These are phyloP conservation scores for Orius laevigatus DNA, from an alignment of 1,140 invertebrate genomes.

Conservation along the genomic window DNA sequence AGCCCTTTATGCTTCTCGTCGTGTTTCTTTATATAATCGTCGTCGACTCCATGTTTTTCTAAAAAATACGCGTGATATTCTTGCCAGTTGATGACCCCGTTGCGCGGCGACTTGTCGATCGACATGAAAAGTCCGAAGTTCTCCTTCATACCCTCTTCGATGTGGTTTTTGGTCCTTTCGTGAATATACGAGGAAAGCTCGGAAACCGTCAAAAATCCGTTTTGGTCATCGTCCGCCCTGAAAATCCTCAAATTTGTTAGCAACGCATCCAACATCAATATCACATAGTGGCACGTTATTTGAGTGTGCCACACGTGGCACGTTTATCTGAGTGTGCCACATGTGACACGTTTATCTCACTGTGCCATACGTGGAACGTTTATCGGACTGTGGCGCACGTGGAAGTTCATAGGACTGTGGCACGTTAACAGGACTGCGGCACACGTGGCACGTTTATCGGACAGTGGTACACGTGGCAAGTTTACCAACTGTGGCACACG, in stretches of 20 bases:
- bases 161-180: conserved; percentile 55
- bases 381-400: too few relatives aligned
- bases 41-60: conserved; percentile 43
- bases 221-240: conserved; percentile 49
- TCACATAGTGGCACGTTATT: too few relatives aligned
- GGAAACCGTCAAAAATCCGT: conserved; percentile 40
- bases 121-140: conserved; percentile 54
- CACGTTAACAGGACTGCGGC: too few relatives aligned
- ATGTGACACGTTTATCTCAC: too few relatives aligned
- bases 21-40: conserved; percentile 45
- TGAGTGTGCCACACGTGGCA: too few relatives aligned
- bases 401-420: too few relatives aligned
- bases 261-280: background rate
- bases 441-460: too few relatives aligned
- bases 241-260: conserved; percentile 22
- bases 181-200: conserved; percentile 59
- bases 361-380: too few relatives aligned
- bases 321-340: too few relatives aligned
- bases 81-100: conserved; percentile 62
- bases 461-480: too few relatives aligned
- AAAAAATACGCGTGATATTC: conserved; percentile 63
- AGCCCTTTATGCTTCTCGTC: conserved; percentile 42
- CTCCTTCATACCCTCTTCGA: conserved; percentile 48
- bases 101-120: conserved; percentile 52
- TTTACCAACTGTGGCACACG: too few relatives aligned